Percentiles rank a stretch among this genome's conserved stretches.
Evolutionary conservation across 2,888 invertebrate genomes (phyloP).

Genomic region (Drosophila neotestacea): DNA sequence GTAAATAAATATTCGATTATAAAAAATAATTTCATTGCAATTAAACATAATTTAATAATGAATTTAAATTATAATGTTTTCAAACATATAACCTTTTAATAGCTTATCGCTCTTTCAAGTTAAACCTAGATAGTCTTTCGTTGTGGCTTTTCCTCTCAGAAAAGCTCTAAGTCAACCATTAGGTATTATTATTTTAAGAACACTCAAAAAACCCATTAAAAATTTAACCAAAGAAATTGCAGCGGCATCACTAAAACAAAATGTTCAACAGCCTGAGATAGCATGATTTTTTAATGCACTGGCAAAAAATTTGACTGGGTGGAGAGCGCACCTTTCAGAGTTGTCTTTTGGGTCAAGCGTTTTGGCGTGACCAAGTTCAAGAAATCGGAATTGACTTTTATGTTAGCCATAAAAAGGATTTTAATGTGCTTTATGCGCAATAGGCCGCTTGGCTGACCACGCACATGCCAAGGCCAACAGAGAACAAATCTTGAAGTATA

Average conservation of each 20-base stretch:
- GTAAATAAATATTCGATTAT: too few relatives aligned
- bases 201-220: not conserved
- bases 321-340: slow-evolving; percentile 27
- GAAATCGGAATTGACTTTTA: slow-evolving; percentile 71
- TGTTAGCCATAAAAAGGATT: slow-evolving; percentile 71
- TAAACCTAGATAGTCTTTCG: too few relatives aligned
- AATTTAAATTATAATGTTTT: too few relatives aligned
- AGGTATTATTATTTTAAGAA: too few relatives aligned
- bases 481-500: slow-evolving; percentile 36
- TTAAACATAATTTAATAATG: too few relatives aligned
- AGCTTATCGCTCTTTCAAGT: too few relatives aligned
- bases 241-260: slow-evolving; percentile 5
- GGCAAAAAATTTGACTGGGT: slow-evolving; percentile 33
- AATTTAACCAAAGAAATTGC: slow-evolving; percentile 1
- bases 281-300: slow-evolving; percentile 64
- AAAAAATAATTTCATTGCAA: too few relatives aligned
- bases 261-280: slow-evolving; percentile 27
- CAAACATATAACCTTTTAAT: too few relatives aligned
- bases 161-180: too few relatives aligned
- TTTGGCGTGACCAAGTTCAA: slow-evolving; percentile 35
- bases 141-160: too few relatives aligned
- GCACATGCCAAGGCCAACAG: slow-evolving; percentile 21
- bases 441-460: slow-evolving; percentile 40
- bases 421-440: slow-evolving; percentile 72
- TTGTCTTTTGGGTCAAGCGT: slow-evolving; percentile 58